Conservation (phyloP, 1,140 invertebrate species). For the Arion vulgaris region DNA sequence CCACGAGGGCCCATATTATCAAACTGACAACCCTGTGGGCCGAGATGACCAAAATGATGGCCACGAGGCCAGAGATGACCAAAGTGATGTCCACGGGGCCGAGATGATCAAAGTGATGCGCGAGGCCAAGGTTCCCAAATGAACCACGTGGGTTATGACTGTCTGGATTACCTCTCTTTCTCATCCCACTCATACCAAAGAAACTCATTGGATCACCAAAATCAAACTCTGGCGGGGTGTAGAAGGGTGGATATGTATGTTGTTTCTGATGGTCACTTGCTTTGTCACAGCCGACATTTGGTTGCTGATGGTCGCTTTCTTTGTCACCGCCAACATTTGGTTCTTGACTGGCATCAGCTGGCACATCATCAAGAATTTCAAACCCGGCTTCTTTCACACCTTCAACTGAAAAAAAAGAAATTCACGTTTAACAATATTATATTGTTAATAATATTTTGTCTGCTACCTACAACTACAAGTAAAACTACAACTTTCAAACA, state of each 20-base stretch:
- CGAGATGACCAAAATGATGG: no score
- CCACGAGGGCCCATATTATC: neutral
- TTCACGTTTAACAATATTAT: no score
- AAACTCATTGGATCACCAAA: neutral
- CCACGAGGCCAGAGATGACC: neutral
- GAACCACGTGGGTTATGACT: neutral
- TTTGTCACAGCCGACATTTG: no score
- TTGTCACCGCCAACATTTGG: neutral
- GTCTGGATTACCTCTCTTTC: neutral
- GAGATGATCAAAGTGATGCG: no score
- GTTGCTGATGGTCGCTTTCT: no score
- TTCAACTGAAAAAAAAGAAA: constrained; percentile 19
- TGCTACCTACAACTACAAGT: no score
- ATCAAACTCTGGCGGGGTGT: neutral
- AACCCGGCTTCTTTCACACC: neutral
- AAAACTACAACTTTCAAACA: no score
- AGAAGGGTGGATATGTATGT: neutral
- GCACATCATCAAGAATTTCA: neutral
- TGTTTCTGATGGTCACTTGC: constrained; percentile 6
- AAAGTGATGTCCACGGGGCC: neutral
- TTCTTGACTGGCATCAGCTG: neutral
- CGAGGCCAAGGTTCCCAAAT: no score
- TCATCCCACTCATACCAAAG: neutral
- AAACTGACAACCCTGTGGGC: neutral
- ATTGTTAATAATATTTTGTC: no score